A percentile compares a stretch with the other conserved stretches of the same genome.
These are phyloP conservation scores for Sinelater perroti DNA, from an alignment of 2,888 invertebrate species.

Conservation along the genomic window DNA sequence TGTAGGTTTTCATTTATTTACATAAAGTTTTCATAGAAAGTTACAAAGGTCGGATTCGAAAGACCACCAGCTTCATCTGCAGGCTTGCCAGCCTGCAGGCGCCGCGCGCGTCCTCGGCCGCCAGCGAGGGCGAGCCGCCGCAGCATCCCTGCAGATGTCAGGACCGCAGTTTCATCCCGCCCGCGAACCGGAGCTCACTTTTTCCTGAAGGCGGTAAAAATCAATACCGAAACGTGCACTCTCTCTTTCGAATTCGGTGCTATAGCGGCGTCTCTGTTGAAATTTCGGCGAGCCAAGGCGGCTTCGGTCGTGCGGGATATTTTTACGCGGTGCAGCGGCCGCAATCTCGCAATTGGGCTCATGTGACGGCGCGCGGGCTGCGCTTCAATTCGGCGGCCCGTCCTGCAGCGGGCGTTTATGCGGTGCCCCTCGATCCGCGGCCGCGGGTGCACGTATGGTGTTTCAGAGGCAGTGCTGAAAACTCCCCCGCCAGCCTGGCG, in stretches of 20 bases:
- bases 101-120: no score
- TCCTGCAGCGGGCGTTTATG: no score
- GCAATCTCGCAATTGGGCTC: slow-evolving; percentile 57
- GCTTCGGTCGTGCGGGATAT: slow-evolving; percentile 57
- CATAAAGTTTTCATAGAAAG: no score
- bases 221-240: slow-evolving; percentile 54
- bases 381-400: slow-evolving; percentile 26
- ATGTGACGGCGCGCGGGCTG: slow-evolving; percentile 35
- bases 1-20: no score
- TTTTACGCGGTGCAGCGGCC: slow-evolving; percentile 55
- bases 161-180: slow-evolving; percentile 47
- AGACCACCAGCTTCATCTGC: no score
- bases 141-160: slow-evolving; percentile 56
- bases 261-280: slow-evolving; percentile 48
- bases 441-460: slow-evolving; percentile 25
- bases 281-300: slow-evolving; percentile 53
- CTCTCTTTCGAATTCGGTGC: slow-evolving; percentile 43
- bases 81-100: no score
- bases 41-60: no score
- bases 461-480: slow-evolving; percentile 4
- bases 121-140: no score
- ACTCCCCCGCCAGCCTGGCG: no score
- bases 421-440: slow-evolving; percentile 9
- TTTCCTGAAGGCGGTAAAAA: slow-evolving; percentile 55
- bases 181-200: slow-evolving; percentile 46